Base-by-base conservation (phyloP, 2,797 vertebrate genomes). In the Austrolebias charrua region DNA sequence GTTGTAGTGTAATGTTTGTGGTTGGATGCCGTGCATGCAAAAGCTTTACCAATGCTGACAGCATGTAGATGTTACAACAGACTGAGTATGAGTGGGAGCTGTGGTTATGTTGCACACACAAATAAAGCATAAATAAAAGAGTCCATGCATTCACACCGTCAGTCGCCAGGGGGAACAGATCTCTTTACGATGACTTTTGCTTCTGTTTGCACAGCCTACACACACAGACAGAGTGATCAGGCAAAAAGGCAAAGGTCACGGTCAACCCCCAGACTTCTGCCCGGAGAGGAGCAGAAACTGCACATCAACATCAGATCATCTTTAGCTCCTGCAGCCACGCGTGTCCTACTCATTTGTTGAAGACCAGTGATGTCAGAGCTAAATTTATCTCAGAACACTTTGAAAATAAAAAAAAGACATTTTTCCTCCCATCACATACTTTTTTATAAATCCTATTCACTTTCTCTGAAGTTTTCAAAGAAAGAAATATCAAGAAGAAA, bases 211-310 rank as follows among this genome's bases (percentile, higher is more conserved):
- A 12, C 59, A 52, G 50, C 63, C 71, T 42, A 66, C 58, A 70
- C 60, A 70, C 60, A 60, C 49, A 56, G n/a, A 80, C 43, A 58
- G 55, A n/a, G 4, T 45, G 2, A 62, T 35, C 56, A 42, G 74
- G 80, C 65, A 56, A 73, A 38, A 81, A 75, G 57, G 64, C 71
- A 81, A 85, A 89, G 80, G 84, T 85, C 81, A 79, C 7, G 47
- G 79, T 63, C 60, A 64, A 66, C 61, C 81, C 66, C 63, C 53
- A 66, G 60, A 62, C 38, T 62, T 35, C 49, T 42, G 73, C 76
- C 73, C 1, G 61, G 60, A 64, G 78, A 64, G 47, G 49, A 16
- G 35, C 63, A 65, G 52, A 69, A 66, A 71, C 55, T 51, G 60
- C 70, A 74, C 60, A 80, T 76, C 79, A 80, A 49, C 83, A 83